Percentiles rank a stretch among this genome's conserved stretches.
Conservation (phyloP, 2,797 vertebrate genomes). For the Chromis chromis region DNA sequence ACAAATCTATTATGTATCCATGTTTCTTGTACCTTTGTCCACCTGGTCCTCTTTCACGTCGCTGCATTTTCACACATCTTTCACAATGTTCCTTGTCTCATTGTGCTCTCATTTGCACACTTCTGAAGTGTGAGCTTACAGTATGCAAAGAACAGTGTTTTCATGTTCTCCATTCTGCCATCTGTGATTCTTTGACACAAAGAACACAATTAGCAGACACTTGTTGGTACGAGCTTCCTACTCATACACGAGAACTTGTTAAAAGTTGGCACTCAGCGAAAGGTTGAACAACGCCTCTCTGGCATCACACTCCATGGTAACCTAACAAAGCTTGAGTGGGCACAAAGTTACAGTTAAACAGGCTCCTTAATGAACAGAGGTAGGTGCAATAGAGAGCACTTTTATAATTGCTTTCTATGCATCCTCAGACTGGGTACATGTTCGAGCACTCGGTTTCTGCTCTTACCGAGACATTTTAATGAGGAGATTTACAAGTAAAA, state of each 20-base stretch:
- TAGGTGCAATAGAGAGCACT: neutral
- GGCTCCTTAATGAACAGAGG: conserved; percentile 17
- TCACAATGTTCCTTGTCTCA: neutral
- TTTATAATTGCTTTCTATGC: neutral
- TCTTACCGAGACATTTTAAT: too few species aligned
- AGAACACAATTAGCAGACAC: too few species aligned
- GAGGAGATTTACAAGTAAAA: neutral
- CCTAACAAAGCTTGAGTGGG: conserved; percentile 31
- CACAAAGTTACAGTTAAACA: conserved; percentile 12
- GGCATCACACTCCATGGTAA: conserved; percentile 47
- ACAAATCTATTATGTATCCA: neutral
- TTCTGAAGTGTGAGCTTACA: neutral
- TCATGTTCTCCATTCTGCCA: neutral
- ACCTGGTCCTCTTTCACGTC: neutral
- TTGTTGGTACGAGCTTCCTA: neutral
- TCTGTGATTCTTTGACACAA: too few species aligned
- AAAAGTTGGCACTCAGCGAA: conserved; percentile 15
- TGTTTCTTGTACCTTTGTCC: neutral
- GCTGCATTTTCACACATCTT: neutral
- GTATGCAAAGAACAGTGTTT: neutral
- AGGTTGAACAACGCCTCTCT: conserved; percentile 16
- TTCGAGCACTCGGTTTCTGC: too few species aligned
- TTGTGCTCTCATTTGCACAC: neutral
- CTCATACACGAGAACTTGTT: neutral
- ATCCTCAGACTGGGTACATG: too few species aligned